Conservation (phyloP, 2,888 invertebrate species). For the Chalcosyrphus nemorum region DNA sequence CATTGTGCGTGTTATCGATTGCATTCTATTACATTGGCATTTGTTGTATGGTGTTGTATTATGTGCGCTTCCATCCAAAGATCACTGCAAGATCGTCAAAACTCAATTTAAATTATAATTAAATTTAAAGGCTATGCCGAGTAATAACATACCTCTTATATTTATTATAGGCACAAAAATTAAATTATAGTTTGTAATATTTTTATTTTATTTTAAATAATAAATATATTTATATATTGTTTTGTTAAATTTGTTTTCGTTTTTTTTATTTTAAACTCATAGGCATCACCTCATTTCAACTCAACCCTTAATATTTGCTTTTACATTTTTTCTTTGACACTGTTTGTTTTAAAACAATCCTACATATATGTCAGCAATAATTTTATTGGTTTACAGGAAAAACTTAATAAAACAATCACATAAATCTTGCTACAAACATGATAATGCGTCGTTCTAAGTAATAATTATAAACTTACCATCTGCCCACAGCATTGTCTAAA, state of each 20-base stretch:
- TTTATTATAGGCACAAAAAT: constrained; percentile 27
- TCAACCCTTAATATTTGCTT: too few relatives aligned
- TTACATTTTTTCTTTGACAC: not conserved
- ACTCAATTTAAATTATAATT: constrained; percentile 44
- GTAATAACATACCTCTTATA: constrained; percentile 12
- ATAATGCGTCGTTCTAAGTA: too few relatives aligned
- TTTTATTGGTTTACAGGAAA: too few relatives aligned
- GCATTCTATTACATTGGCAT: constrained; percentile 87
- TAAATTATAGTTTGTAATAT: not conserved
- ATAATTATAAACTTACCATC: too few relatives aligned
- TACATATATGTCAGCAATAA: too few relatives aligned
- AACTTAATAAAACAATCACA: too few relatives aligned
- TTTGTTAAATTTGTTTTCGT: not conserved
- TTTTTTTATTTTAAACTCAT: not conserved
- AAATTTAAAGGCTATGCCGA: not conserved
- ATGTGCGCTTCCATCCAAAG: constrained; percentile 88
- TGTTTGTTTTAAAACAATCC: too few relatives aligned
- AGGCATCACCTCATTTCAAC: too few relatives aligned
- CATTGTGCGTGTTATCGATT: constrained; percentile 85
- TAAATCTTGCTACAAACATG: too few relatives aligned
- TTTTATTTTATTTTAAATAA: not conserved
- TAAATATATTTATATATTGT: constrained; percentile 2
- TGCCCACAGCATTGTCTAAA: too few relatives aligned
- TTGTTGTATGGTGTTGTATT: constrained; percentile 88
- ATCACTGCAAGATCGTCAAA: constrained; percentile 76